Percentiles rank a stretch among this genome's conserved stretches.
Evolutionary conservation across 2,888 invertebrate genomes (phyloP).

Genomic region (Cyclophora punctaria): DNA sequence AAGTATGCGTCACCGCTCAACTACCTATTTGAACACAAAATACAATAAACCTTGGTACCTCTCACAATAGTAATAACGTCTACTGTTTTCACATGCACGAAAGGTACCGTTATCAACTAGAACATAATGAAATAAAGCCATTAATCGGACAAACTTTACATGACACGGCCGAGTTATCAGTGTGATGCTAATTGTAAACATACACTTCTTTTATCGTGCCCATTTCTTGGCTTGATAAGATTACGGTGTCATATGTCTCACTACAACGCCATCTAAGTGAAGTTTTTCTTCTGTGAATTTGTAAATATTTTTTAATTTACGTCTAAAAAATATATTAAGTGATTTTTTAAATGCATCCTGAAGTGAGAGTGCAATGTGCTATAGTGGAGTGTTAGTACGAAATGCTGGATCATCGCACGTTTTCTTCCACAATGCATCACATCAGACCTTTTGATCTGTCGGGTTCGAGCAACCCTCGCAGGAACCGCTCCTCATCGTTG

Average conservation of each 20-base stretch:
- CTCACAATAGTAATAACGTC: too few relatives aligned
- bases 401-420: conserved; percentile 52
- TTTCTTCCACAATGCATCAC: conserved; percentile 47
- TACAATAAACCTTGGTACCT: too few relatives aligned
- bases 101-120: conserved; percentile 31
- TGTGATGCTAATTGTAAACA: conserved; percentile 56
- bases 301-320: conserved; percentile 17
- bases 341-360: conserved; percentile 25
- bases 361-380: conserved; percentile 52
- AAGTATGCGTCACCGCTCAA: background rate
- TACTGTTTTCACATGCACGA: too few relatives aligned
- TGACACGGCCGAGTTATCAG: conserved; percentile 52
- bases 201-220: conserved; percentile 56
- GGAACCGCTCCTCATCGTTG: conserved; percentile 56
- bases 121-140: conserved; percentile 21
- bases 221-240: conserved; percentile 61
- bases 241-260: conserved; percentile 61
- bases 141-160: conserved; percentile 35
- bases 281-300: conserved; percentile 22
- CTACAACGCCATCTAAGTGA: conserved; percentile 36
- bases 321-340: conserved; percentile 16
- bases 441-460: conserved; percentile 40
- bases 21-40: too few relatives aligned
- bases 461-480: conserved; percentile 23
- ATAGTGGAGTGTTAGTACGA: conserved; percentile 27